phyloP scores from a whole-genome alignment of 2,113 vertebrate genomes.

The Cyprinodon tularosa region DNA sequence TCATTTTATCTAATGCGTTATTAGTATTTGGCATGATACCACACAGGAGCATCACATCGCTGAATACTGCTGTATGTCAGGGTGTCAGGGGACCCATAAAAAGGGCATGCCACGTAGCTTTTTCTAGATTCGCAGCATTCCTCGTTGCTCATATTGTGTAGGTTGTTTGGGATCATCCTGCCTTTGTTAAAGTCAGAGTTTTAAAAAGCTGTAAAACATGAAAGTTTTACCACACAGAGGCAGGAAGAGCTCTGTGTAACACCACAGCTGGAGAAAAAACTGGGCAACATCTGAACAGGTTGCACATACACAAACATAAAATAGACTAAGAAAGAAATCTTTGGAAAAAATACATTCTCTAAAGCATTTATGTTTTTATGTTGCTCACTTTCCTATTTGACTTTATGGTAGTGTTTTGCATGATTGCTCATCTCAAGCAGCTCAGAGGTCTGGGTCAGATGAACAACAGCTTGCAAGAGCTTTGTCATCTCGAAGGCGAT shows the following conservation, averaged over 20 bases:
- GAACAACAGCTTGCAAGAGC: constrained; percentile 13
- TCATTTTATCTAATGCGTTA: constrained; percentile 1
- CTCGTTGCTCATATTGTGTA: constrained; percentile 65
- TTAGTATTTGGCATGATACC: constrained; percentile 10
- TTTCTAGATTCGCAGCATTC: constrained; percentile 49
- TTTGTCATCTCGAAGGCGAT: constrained; percentile 22
- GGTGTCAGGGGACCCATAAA: constrained; percentile 52
- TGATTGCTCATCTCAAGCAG: constrained; percentile 2
- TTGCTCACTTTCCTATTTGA: constrained; percentile 2
- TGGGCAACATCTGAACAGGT: constrained; percentile 8
- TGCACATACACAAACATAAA: constrained; percentile 1
- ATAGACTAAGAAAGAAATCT: not conserved
- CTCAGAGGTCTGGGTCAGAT: constrained; percentile 17
- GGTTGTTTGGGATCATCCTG: constrained; percentile 57
- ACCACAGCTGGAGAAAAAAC: constrained; percentile 38
- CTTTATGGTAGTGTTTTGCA: not conserved
- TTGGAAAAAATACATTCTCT: not conserved
- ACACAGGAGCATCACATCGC: constrained; percentile 7
- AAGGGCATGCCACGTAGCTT: constrained; percentile 40
- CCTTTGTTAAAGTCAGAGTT: constrained; percentile 66
- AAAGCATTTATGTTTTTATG: not conserved
- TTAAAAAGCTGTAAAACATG: constrained; percentile 56
- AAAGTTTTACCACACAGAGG: constrained; percentile 34
- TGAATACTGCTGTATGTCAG: constrained; percentile 36
- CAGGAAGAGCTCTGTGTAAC: constrained; percentile 12